Base-by-base conservation (phyloP, 2,888 invertebrate genomes). In the Ochropleura leucogaster region DNA sequence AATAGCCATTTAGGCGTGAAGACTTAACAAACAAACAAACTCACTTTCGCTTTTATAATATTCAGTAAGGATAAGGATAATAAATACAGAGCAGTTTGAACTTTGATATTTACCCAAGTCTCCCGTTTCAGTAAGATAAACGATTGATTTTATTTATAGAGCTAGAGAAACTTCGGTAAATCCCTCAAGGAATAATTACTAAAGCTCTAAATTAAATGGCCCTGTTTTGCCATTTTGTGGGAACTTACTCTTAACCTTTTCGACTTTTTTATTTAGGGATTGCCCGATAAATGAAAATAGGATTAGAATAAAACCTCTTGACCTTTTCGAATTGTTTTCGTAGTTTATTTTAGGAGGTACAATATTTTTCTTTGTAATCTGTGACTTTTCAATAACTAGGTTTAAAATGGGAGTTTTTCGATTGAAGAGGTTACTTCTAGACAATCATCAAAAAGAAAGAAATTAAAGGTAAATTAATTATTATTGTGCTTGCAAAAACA, bases 241-340 rank as follows among this genome's bases (percentile, higher is more conserved):
- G 20, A 55, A 9, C 18, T 47, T 10, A 53, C 18, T 40, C 8
- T 14, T 73, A 40, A 62, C 46, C 46, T 53, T 76, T 76, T 18
- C 3, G 20, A 47, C 14, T 76, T 63, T 18, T 18, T 10, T 20
- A 40, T 63, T 63, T 64, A 14, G 51, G 74, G 42, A 47, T 77
- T 16, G n/a, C 4, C 12, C 66, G 66, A 55, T 64, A 47, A 47
- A 74, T 77, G 53, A 10, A 53, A 73, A 77, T 64, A 42, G 77
- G 42, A 18, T 64, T 47, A 47, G 14, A n/a, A 55, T 42, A 59
- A 44, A 74, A 42, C 49, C 20, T 9, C 7, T 57, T n/a, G 40
- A 20, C 9, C 8, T 51, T 70, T 53, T n/a, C 10, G 46, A 30
- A 53, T 53, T 30, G 10, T 44, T 44, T 70, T 53, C 10, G 53